Base-by-base conservation (phyloP, 2,113 vertebrate species). In the Bostrychus sinensis region DNA sequence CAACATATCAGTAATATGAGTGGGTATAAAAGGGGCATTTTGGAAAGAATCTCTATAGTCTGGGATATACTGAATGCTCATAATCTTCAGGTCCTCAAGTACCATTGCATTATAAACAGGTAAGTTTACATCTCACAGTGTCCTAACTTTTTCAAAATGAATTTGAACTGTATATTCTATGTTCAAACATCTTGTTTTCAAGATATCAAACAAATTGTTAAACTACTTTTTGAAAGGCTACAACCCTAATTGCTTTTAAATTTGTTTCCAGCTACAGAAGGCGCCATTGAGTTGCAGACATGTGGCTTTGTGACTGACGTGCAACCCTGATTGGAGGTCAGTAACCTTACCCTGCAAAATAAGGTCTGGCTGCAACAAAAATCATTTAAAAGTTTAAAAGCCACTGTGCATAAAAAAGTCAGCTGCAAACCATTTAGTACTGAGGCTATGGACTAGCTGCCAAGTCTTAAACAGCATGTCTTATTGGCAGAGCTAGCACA, bases 381-480 rank as follows among this genome's bases (percentile, higher is more conserved):
- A 77, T 72, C 23, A 77, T 75, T 78, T 68, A 32, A 80, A 74
- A 62, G 56, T 67, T 70, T 72, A 28, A 83, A 72, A 75, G 63
- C 73, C 77, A 62, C 74, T 64, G 63, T 75, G 67, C 42, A 43
- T 66, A 60, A 76, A 60, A 76, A 70, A 77, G 76, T 82, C 80
- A 84, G 75, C 82, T 89, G 86, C 63, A 80, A 88, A 62, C 76
- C 78, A 88, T 85, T 86, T 79, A 71, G 20, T 77, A 62, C 61
- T 56, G 68, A 75, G 77, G 70, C 76, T 64, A 68, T 10, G 45
- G 78, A 80, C 57, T 19, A 66, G 74, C 80, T 86, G 83, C 78
- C 78, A 87, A 76, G 78, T 75, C 78, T 82, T 82, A 72, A 88
- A 82, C 81, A 65, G 70, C 75, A 75, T 78, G 76, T 87, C 86